phyloP scores from a whole-genome alignment of 2,888 invertebrate genomes.

The Acleris laterana region DNA sequence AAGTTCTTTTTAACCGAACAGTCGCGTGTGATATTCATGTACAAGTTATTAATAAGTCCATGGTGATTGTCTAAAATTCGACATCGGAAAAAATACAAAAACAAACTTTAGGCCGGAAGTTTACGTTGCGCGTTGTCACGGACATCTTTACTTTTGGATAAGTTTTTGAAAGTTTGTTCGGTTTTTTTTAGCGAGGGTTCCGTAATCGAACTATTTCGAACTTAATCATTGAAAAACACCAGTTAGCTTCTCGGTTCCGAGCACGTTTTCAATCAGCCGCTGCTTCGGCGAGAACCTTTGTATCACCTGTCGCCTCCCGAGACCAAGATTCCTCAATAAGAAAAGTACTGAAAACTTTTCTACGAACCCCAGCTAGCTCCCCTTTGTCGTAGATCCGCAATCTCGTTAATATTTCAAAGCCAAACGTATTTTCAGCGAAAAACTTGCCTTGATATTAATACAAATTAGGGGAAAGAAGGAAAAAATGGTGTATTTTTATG shows the following conservation, averaged over 20 bases:
- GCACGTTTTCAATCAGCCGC: constrained; percentile 21
- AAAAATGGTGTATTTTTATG: constrained; percentile 25
- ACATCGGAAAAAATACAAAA: too few species aligned
- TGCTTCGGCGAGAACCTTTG: constrained; percentile 10
- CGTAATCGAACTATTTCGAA: background rate
- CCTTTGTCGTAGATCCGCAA: constrained; percentile 11
- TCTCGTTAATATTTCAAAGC: constrained; percentile 32
- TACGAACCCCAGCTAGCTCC: constrained; percentile 10
- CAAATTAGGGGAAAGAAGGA: constrained; percentile 28
- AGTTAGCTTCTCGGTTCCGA: background rate
- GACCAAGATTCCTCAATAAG: constrained; percentile 8
- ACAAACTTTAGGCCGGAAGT: too few species aligned
- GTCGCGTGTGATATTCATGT: too few species aligned
- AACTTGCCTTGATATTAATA: constrained; percentile 28
- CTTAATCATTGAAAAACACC: background rate
- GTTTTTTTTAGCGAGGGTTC: background rate
- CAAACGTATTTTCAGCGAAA: constrained; percentile 24
- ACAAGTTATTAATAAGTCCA: too few species aligned
- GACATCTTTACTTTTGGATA: too few species aligned
- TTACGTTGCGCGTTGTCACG: too few species aligned
- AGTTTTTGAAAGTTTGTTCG: too few species aligned
- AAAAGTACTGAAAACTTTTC: constrained; percentile 18
- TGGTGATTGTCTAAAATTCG: too few species aligned
- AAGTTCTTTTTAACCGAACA: too few species aligned
- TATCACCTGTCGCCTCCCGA: constrained; percentile 14